Conservation (phyloP, 2,113 vertebrate genomes). For the Oenanthe melanoleuca region DNA sequence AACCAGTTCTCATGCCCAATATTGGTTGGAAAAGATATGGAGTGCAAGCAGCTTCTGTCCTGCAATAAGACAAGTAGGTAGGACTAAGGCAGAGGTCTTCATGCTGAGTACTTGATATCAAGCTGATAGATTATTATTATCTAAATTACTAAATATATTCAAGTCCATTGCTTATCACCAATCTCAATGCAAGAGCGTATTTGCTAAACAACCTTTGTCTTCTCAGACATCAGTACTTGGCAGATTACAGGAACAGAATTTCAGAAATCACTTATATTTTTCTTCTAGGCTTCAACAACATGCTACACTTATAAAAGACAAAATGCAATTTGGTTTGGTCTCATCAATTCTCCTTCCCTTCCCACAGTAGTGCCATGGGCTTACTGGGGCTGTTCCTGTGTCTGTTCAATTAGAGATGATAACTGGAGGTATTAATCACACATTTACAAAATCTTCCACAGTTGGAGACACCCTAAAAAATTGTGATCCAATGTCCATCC, state of each 20-base stretch:
- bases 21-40: neutral
- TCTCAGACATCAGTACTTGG: slow-evolving; percentile 57
- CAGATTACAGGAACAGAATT: slow-evolving; percentile 64
- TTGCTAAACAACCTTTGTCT: slow-evolving; percentile 43
- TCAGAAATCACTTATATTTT: slow-evolving; percentile 67
- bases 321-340: slow-evolving; percentile 48
- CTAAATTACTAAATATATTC: slow-evolving; percentile 67
- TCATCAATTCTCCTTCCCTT: slow-evolving; percentile 5
- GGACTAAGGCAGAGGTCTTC: neutral
- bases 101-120: slow-evolving; percentile 48
- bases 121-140: slow-evolving; percentile 50
- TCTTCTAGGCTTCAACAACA: slow-evolving; percentile 63
- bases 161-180: slow-evolving; percentile 62
- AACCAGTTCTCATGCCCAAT: neutral
- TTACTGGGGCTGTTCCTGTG: slow-evolving; percentile 43
- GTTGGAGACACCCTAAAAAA: slow-evolving; percentile 55
- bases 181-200: slow-evolving; percentile 29
- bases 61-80: neutral
- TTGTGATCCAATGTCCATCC: slow-evolving; percentile 35
- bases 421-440: slow-evolving; percentile 72
- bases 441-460: slow-evolving; percentile 65
- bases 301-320: slow-evolving; percentile 57
- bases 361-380: slow-evolving; percentile 63
- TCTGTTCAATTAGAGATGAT: slow-evolving; percentile 74
- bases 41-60: neutral